Evolutionary conservation across 2,113 vertebrate species (phyloP).

Genomic region (Cisticola juncidis): DNA sequence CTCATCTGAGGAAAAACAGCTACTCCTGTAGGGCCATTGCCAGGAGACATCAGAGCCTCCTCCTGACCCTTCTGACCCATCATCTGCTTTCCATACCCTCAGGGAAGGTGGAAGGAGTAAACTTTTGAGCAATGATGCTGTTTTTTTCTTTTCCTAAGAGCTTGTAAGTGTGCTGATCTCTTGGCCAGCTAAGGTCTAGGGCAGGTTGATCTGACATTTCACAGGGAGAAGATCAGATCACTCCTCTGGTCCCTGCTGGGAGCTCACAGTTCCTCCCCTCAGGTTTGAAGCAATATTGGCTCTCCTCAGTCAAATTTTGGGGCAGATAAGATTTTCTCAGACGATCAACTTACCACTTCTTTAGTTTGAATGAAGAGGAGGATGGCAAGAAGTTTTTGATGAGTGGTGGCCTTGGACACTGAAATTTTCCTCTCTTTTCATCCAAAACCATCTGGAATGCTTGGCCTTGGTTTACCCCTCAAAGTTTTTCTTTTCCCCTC

Average conservation of each 20-base stretch:
- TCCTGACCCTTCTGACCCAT: background rate
- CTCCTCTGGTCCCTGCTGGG: background rate
- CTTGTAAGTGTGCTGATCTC: background rate
- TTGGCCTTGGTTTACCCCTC: background rate
- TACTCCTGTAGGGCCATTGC: background rate
- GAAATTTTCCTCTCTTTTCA: background rate
- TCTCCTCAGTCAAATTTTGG: background rate
- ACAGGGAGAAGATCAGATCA: background rate
- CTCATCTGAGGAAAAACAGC: background rate
- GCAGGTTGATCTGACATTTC: background rate
- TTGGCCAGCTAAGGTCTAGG: background rate
- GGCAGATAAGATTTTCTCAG: background rate
- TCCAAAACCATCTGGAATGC: background rate
- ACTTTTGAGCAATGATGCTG: background rate
- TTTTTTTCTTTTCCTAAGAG: background rate
- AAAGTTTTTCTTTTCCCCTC: background rate
- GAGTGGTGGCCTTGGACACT: background rate
- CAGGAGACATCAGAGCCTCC: background rate
- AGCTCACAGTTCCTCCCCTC: background rate
- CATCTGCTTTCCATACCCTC: background rate
- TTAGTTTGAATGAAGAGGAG: background rate
- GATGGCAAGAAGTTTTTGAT: background rate
- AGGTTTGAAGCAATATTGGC: background rate
- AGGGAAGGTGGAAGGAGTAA: background rate
- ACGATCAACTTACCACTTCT: background rate